Base-by-base conservation (phyloP, 2,888 invertebrate species). In the Bugulina stolonifera region DNA sequence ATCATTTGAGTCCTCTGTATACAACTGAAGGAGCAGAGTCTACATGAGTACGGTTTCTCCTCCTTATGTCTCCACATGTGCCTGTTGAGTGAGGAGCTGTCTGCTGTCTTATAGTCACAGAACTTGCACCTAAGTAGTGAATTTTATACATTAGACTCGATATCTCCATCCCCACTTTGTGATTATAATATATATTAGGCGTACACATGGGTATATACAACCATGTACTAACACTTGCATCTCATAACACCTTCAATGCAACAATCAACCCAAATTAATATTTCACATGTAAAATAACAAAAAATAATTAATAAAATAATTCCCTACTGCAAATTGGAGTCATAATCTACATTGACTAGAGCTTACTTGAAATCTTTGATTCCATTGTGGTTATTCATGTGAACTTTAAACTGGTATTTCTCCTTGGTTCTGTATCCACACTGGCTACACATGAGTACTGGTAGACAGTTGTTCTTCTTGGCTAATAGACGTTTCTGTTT, bases 331-430 rank as follows among this genome's bases (percentile, higher is more conserved):
- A n/a, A n/a, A n/a, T n/a, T n/a, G n/a, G n/a, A n/a, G n/a, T n/a
- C n/a, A n/a, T n/a, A n/a, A n/a, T n/a, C n/a, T n/a, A n/a, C n/a
- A n/a, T n/a, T n/a, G n/a, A n/a, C n/a, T n/a, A n/a, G n/a, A 25
- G 10, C 64, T 64, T 64, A 64, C 64, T 64, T 64, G 64, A 64
- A 64, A n/a, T 64, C 64, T 64, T 64, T 64, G n/a, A 64, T 64
- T 29, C 64, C 64, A 32, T 64, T 64, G 27, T 64, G 64, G 27
- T 64, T 64, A 27, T 64, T 64, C 64, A 64, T 64, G 34, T 64
- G 64, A 2, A 64, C 64, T 64, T 64, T 64, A 34, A 64, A 64
- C 32, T 64, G 64, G 32, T 64, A 64, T n/a, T 64, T 64, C 32
- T 64, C 64, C 32, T 64, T 64, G 14, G 64, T 64, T 27, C 27